Percentiles rank a stretch among this genome's conserved stretches.
phyloP scores from a whole-genome alignment of 2,797 vertebrate species.

The Clarias platycephalus region DNA sequence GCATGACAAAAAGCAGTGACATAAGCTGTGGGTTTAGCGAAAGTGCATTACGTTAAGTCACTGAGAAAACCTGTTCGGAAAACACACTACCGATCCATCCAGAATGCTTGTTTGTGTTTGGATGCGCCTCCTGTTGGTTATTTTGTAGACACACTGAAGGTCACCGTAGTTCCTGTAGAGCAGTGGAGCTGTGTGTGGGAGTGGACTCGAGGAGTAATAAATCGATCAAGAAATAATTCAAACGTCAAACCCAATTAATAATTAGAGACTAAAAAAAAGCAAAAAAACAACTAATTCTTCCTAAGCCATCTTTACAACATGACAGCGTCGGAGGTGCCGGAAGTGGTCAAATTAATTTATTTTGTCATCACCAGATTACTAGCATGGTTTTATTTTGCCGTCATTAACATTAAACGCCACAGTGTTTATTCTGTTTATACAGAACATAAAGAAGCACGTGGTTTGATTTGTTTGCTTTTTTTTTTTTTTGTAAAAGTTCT shows the following conservation, averaged over 20 bases:
- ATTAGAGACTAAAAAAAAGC: not conserved
- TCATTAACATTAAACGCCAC: not conserved
- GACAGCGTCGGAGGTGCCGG: no score
- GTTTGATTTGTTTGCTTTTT: not conserved
- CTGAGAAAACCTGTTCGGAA: not conserved
- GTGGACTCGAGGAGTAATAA: not conserved
- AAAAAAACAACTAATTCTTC: no score
- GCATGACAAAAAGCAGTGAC: not conserved
- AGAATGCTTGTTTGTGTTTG: not conserved
- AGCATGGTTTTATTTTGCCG: not conserved
- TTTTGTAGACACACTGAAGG: not conserved
- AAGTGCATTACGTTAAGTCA: no score
- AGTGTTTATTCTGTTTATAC: not conserved
- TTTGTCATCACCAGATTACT: not conserved
- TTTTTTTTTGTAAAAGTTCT: not conserved
- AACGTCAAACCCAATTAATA: not conserved
- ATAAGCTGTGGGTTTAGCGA: not conserved
- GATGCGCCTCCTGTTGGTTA: not conserved
- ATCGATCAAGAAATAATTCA: not conserved
- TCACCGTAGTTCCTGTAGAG: not conserved
- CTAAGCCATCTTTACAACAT: not conserved
- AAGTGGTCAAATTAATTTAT: not conserved
- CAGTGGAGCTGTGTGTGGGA: not conserved
- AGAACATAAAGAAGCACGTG: not conserved
- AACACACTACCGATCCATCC: not conserved